phyloP scores from a whole-genome alignment of 2,888 invertebrate species.

The Ischnura elegans region DNA sequence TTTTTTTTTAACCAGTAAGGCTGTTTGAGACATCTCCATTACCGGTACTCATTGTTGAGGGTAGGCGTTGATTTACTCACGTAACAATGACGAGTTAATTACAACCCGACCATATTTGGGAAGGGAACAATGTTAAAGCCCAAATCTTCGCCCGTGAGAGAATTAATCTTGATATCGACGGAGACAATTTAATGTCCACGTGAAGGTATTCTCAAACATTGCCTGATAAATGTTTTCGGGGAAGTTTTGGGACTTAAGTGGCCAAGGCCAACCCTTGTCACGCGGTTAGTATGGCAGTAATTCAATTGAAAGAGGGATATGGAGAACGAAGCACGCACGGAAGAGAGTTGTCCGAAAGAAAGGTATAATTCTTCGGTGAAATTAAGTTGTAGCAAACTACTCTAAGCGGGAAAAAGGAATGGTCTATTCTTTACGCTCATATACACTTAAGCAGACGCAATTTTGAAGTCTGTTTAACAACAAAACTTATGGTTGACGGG shows the following conservation, averaged over 20 bases:
- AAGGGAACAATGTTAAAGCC: background rate
- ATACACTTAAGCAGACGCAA: no score
- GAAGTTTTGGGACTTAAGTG: background rate
- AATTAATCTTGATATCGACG: conserved; percentile 35
- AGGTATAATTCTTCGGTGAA: background rate
- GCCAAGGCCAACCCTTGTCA: background rate
- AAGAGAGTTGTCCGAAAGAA: background rate
- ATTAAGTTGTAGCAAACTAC: background rate
- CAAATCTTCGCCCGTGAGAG: background rate
- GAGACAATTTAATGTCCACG: conserved; percentile 16
- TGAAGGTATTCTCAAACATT: background rate
- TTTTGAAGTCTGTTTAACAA: no score
- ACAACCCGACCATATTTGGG: background rate
- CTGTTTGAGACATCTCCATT: background rate
- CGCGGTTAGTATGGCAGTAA: background rate
- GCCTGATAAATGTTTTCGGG: conserved; percentile 2
- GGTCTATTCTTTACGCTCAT: background rate
- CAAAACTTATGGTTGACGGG: no score
- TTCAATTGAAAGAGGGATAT: background rate
- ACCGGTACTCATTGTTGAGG: background rate
- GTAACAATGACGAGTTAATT: background rate
- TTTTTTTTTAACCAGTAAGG: background rate
- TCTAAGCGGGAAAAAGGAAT: background rate
- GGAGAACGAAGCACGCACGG: no score
- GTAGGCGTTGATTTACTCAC: background rate